These are phyloP conservation scores for Contarinia nasturtii DNA, from an alignment of 1,140 invertebrate genomes.

Conservation along the genomic window DNA sequence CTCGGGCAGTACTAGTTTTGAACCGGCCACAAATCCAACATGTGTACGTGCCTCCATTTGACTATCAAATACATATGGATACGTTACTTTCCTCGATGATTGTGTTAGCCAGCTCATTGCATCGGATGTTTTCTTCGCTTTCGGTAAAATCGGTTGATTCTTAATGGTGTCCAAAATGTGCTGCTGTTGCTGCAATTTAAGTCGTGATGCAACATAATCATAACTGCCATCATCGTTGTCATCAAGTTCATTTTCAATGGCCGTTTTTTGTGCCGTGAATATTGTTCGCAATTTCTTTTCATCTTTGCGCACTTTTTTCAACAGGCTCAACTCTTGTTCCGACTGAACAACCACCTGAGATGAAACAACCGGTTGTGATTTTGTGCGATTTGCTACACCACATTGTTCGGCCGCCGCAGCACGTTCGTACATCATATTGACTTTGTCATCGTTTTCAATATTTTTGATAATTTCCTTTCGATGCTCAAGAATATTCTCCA, in stretches of 20 bases:
- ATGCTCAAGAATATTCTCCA: conserved; percentile 56
- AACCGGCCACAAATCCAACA: conserved; percentile 57
- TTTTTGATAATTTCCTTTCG: conserved; percentile 35
- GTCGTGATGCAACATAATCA: conserved; percentile 22
- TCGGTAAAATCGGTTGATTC: conserved; percentile 23
- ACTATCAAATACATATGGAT: conserved; percentile 70
- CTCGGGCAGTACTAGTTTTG: conserved; percentile 61
- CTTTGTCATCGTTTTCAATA: conserved; percentile 17
- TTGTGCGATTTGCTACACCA: conserved; percentile 7
- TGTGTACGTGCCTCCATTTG: conserved; percentile 44
- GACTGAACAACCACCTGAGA: conserved; percentile 54
- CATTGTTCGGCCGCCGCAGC: background rate
- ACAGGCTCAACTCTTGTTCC: conserved; percentile 59
- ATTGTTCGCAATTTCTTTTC: conserved; percentile 62
- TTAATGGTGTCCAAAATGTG: conserved; percentile 22
- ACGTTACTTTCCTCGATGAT: conserved; percentile 27
- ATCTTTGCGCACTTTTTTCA: conserved; percentile 71
- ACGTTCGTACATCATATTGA: conserved; percentile 3
- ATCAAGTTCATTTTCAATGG: conserved; percentile 22
- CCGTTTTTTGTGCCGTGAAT: conserved; percentile 18
- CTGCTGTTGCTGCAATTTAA: conserved; percentile 27
- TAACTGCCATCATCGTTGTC: conserved; percentile 31
- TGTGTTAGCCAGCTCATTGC: conserved; percentile 1
- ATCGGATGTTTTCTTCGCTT: conserved; percentile 5
- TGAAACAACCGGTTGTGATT: conserved; percentile 13